Evolutionary conservation across 2,888 invertebrate genomes (phyloP), one percentile per base, ranked within the genome.

Genomic region (Ophioninae sp.): DNA sequence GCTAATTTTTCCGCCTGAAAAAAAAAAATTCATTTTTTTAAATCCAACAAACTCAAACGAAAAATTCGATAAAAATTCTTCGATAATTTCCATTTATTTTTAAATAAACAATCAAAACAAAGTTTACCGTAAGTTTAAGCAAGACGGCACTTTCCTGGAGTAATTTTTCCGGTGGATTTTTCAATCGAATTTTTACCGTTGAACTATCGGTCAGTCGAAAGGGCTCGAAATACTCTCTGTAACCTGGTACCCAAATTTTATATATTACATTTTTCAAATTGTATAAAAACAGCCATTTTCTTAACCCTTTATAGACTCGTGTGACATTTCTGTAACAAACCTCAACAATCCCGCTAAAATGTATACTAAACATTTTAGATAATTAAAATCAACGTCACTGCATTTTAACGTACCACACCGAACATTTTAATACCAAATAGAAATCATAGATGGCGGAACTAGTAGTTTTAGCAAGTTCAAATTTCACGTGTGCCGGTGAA

Each of bases 101-200:
- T 3, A 50, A 50, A 50, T 44, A 44, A 10, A 44, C 13, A 10
- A 44, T 3, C 7, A 10, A 37, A 7, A 44, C 6, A 50, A 84
- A 30, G 30, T 84, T 85, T 39, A 87, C 87, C 20, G 78, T 82
- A 7, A 87, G 73, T 20, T 64, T 82, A 7, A 86, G 57, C 20
- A 85, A 39, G 13, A 85, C 77, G 41, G 73, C 82, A 64, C 79
- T 81, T 65, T 87, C 85, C 3, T 57, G 57, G 30, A 87, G 83
- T 6, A 87, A 74, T 64, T 74, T 64, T 37, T 68, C 80, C 0
- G 85, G 74, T 0, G 81, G 85, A 64, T 85, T 21, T n/a, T 74
- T 74, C 57, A 86, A 62, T 0, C 74, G 75, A 41, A 87, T 8
- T 23, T 20, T 39, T 8, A 85, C 56, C 67, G 39, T 69, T 10